phyloP scores from a whole-genome alignment of 1,140 invertebrate genomes.

The Zophobas morio region DNA sequence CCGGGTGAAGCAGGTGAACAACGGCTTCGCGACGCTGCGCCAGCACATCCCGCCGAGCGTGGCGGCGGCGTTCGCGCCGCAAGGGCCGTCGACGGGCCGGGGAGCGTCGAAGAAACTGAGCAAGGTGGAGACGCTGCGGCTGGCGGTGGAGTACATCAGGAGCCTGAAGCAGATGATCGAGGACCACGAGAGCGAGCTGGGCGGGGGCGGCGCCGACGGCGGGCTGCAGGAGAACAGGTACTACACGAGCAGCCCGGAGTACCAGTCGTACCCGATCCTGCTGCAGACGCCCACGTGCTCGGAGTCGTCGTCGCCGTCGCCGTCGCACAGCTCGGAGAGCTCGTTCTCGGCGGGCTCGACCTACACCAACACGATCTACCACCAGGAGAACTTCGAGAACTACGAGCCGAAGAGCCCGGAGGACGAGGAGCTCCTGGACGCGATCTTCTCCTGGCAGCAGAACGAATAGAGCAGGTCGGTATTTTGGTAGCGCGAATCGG shows the following conservation, averaged over 20 bases:
- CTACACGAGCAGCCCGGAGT: conserved; percentile 64
- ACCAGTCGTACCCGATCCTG: conserved; percentile 63
- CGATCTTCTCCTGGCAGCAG: conserved; percentile 90
- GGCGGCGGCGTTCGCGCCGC: conserved; percentile 75
- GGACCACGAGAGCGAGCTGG: conserved; percentile 74
- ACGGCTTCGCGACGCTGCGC: conserved; percentile 89
- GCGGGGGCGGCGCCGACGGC: conserved; percentile 46
- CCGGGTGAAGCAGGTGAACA: conserved; percentile 95
- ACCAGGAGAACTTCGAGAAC: conserved; percentile 79
- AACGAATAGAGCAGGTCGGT: conserved; percentile 61
- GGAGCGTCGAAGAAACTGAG: conserved; percentile 89
- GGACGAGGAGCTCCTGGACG: conserved; percentile 92
- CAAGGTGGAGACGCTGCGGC: conserved; percentile 94
- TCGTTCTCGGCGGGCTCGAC: conserved; percentile 73
- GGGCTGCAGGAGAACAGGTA: conserved; percentile 61
- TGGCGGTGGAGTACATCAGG: conserved; percentile 96
- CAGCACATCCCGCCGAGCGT: conserved; percentile 89
- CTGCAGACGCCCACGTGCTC: conserved; percentile 76
- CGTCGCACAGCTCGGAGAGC: conserved; percentile 84
- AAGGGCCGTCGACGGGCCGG: conserved; percentile 73
- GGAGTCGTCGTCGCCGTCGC: conserved; percentile 84
- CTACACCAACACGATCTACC: conserved; percentile 70
- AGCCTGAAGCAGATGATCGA: conserved; percentile 88
- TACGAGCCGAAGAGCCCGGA: conserved; percentile 89
- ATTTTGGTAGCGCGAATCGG: not conserved